Evolutionary conservation across 2,888 invertebrate species (phyloP), one percentile per base, ranked within the genome.

Genomic region (Dorcus hopei): DNA sequence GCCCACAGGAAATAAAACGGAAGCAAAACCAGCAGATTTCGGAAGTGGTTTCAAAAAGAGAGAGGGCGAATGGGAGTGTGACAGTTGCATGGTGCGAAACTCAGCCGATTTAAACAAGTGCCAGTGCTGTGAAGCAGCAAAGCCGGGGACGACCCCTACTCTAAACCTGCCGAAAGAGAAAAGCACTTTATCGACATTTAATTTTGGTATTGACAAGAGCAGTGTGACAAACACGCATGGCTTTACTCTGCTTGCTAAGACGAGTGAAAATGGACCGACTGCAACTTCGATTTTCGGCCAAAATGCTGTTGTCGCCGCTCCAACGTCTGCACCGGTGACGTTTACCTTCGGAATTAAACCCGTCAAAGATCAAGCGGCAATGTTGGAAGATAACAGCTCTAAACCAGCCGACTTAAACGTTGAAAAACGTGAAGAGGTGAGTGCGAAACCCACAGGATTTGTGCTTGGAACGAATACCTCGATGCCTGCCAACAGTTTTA

Each of bases 61-160:
- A 55, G 61, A 62, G 5, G 62, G 66, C 40, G 71, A 79, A 55
- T 88, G 87, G 87, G 83, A 83, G 59, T 88, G 88, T 71, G 74
- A 77, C 9, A 81, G 80, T 14, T 88, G 88, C 70, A 81, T 85
- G 81, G 80, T 87, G 0, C 78, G 79, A 55, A 88, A 88, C 70
- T 77, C 79, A 49, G 69, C 72, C 3, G 75, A 75, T 14, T 77
- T 75, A 19, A 68, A 62, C 5, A 81, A 80, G 61, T 87, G 87
- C 72, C 77, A 80, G 52, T 84, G 86, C 66, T 87, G 88, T 71
- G 83, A 82, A 62, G 80, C 83, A 54, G 70, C 77, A 0, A 85
- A 81, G 70, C 82, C 83, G 0, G 80, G 81, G 53, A 40, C 6
- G 7, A 58, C 57, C 11, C 26, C 52, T 2, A 62, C 63, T 23